Conservation (phyloP, 1,140 invertebrate species). For the Musca domestica region DNA sequence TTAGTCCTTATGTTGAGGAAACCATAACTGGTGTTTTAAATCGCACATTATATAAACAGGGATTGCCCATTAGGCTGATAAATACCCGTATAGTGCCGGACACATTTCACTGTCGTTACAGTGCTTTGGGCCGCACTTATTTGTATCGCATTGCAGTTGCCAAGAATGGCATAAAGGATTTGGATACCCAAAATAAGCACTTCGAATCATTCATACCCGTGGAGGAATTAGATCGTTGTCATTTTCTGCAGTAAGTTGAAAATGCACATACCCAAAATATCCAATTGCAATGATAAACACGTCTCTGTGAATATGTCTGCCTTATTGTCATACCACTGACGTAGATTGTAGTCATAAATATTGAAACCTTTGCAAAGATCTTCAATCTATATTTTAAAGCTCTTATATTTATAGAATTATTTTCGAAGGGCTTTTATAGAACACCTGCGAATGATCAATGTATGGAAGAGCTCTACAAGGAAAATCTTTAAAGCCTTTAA, state of each 20-base stretch:
- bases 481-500: too few species aligned
- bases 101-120: conserved; percentile 61
- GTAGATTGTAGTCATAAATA: too few species aligned
- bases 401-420: too few species aligned
- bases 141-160: conserved; percentile 62
- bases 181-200: conserved; percentile 28
- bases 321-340: too few species aligned
- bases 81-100: conserved; percentile 59
- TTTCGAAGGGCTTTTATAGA: too few species aligned
- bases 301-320: too few species aligned
- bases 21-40: conserved; percentile 58
- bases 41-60: conserved; percentile 58
- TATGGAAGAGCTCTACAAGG: too few species aligned
- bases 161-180: conserved; percentile 34
- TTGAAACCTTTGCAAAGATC: too few species aligned
- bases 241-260: conserved; percentile 45
- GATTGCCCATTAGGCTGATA: conserved; percentile 59
- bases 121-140: conserved; percentile 64
- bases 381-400: too few species aligned
- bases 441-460: too few species aligned
- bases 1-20: conserved; percentile 55
- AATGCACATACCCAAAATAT: too few species aligned
- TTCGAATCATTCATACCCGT: conserved; percentile 40
- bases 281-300: too few species aligned
- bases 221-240: conserved; percentile 46